A percentile compares a stretch with the other conserved stretches of the same genome.
phyloP scores from a whole-genome alignment of 2,797 vertebrate species.

The Halcyon smyrnensis region DNA sequence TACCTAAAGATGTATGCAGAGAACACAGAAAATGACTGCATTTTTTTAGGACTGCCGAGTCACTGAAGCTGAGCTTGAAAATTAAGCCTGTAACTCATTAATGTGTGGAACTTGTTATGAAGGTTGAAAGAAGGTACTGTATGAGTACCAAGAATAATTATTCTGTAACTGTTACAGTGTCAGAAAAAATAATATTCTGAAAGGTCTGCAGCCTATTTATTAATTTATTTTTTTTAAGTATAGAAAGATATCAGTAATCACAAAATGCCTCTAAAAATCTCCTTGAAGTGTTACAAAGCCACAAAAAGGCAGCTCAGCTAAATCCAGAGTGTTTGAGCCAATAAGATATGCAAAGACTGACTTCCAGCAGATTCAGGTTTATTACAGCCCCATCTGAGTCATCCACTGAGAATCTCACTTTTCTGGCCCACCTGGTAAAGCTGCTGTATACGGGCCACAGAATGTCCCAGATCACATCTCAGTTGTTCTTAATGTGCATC shows the following conservation, averaged over 20 bases:
- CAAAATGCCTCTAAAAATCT: conserved; percentile 44
- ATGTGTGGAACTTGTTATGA: background rate
- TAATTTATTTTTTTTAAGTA: background rate
- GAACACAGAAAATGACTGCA: background rate
- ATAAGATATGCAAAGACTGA: conserved; percentile 31
- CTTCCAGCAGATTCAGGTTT: conserved; percentile 26
- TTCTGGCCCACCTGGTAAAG: conserved; percentile 50
- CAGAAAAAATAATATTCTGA: background rate
- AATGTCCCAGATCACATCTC: conserved; percentile 43
- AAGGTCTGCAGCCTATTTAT: background rate
- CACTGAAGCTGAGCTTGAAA: background rate
- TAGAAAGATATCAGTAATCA: conserved; percentile 2
- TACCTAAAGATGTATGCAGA: background rate
- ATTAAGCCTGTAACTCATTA: background rate
- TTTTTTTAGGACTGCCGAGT: background rate
- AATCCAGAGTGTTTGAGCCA: conserved; percentile 1
- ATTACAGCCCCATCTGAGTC: conserved; percentile 11
- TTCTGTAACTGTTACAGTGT: background rate
- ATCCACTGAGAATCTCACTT: conserved; percentile 42
- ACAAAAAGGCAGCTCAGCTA: conserved; percentile 33
- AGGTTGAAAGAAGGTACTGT: background rate
- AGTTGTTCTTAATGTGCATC: conserved; percentile 48
- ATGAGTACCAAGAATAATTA: background rate
- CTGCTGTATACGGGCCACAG: conserved; percentile 14
- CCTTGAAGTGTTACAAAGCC: conserved; percentile 26